phyloP scores from a whole-genome alignment of 2,888 invertebrate genomes.

The Deilephila elpenor region DNA sequence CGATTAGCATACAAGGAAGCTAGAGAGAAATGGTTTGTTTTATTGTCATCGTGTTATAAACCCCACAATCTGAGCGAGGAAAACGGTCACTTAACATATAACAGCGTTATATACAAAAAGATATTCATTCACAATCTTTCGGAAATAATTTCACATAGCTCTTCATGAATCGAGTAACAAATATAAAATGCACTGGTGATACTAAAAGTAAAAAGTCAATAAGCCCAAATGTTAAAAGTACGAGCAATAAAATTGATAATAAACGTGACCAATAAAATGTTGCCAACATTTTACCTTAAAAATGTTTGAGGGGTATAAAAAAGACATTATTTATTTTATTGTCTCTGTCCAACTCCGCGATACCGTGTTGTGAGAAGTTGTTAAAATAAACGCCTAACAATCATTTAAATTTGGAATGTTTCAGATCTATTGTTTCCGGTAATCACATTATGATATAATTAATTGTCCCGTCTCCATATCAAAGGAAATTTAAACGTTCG shows the following conservation, averaged over 20 bases:
- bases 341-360: constrained; percentile 5
- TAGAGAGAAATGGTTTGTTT: no score
- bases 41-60: no score
- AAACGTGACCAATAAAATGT: constrained; percentile 15
- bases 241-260: constrained; percentile 6
- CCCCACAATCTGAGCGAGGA: no score
- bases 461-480: constrained; percentile 18
- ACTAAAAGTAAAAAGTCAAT: constrained; percentile 1
- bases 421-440: background rate
- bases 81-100: no score
- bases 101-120: no score
- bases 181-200: background rate
- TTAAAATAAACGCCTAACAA: background rate
- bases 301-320: constrained; percentile 22
- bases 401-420: background rate
- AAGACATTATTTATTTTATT: constrained; percentile 20
- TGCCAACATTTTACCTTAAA: constrained; percentile 22
- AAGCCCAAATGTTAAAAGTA: background rate
- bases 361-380: background rate
- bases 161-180: background rate
- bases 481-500: constrained; percentile 24
- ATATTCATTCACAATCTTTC: no score
- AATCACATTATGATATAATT: background rate
- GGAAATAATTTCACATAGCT: no score
- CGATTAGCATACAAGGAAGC: no score